These are phyloP conservation scores for Arrhamphus sclerolepis DNA, from an alignment of 2,797 vertebrate species.

Conservation along the genomic window DNA sequence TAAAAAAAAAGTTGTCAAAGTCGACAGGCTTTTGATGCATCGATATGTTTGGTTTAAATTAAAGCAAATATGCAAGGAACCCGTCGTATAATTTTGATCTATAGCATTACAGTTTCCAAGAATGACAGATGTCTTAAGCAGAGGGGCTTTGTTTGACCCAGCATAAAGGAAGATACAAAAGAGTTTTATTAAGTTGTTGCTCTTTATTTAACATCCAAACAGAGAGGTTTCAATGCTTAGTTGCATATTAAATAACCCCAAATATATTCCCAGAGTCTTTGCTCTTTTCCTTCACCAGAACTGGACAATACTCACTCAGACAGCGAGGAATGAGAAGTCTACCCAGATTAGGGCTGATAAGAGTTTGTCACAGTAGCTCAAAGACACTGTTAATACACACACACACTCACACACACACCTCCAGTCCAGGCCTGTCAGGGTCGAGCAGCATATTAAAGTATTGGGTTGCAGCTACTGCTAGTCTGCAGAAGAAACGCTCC, in stretches of 20 bases:
- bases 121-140: not conserved
- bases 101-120: not conserved
- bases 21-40: not conserved
- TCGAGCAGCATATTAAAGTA: constrained; percentile 73
- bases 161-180: not conserved
- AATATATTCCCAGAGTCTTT: no score
- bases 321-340: constrained; percentile 40
- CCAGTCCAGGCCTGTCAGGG: constrained; percentile 55
- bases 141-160: not conserved
- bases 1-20: not conserved
- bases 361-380: constrained; percentile 33
- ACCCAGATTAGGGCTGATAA: constrained; percentile 49
- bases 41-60: constrained; percentile 25
- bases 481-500: constrained; percentile 67
- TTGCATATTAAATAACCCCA: no score
- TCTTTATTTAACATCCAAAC: constrained; percentile 13
- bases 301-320: constrained; percentile 4
- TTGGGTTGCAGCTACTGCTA: constrained; percentile 71
- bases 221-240: not conserved
- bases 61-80: constrained; percentile 3
- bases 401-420: constrained; percentile 24
- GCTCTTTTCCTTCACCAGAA: not conserved
- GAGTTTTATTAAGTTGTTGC: constrained; percentile 24
- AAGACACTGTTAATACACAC: constrained; percentile 18
- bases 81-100: constrained; percentile 5